Evolutionary conservation across 2,797 vertebrate species (phyloP).

Genomic region (Helicolenus hilgendorfi): DNA sequence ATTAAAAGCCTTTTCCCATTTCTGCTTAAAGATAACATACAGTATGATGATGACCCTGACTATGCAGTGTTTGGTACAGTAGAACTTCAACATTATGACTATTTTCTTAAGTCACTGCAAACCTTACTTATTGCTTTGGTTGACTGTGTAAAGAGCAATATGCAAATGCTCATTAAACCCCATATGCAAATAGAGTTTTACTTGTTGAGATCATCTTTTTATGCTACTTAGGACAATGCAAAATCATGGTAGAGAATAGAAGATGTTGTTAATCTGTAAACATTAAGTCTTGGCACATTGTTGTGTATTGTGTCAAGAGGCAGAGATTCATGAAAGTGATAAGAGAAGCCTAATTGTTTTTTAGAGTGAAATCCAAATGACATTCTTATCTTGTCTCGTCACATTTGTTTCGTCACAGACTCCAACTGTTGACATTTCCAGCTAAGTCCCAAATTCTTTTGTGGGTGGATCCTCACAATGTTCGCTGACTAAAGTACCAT

Average conservation of each 20-base stretch:
- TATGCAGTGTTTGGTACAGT: conserved; percentile 58
- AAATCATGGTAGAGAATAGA: conserved; percentile 56
- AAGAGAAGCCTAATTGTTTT: conserved; percentile 78
- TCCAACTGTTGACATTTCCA: conserved; percentile 72
- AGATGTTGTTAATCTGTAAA: conserved; percentile 68
- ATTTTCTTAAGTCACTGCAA: conserved; percentile 75
- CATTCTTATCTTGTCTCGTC: conserved; percentile 80
- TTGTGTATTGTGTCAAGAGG: conserved; percentile 72
- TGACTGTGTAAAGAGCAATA: conserved; percentile 58
- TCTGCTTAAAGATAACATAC: conserved; percentile 51
- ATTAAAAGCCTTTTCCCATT: conserved; percentile 33
- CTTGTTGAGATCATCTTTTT: conserved; percentile 76
- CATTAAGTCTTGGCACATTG: conserved; percentile 63
- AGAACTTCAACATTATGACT: conserved; percentile 66
- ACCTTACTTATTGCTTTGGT: conserved; percentile 51
- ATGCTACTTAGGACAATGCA: conserved; percentile 62
- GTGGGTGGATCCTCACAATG: conserved; percentile 55
- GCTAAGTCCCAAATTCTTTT: conserved; percentile 63
- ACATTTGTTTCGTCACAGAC: conserved; percentile 71
- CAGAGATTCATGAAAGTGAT: conserved; percentile 74
- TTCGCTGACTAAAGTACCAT: conserved; percentile 67
- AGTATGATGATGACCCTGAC: conserved; percentile 58
- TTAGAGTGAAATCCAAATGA: conserved; percentile 77
- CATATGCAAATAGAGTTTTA: conserved; percentile 72
- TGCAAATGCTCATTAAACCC: conserved; percentile 63